Conservation (phyloP, 2,888 invertebrate species). For the Drosophila maculinotata region DNA sequence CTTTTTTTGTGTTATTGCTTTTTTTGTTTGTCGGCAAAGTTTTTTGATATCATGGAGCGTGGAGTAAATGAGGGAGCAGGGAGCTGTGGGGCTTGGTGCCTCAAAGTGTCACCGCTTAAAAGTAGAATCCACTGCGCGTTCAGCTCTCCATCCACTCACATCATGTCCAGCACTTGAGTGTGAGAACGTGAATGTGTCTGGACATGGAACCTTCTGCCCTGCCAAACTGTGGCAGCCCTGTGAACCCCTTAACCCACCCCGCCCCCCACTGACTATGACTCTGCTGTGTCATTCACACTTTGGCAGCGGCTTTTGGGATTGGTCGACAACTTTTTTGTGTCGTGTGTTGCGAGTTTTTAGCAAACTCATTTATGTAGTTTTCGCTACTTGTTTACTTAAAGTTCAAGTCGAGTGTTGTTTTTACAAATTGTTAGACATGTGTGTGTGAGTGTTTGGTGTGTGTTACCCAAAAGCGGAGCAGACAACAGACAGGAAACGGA, state of each 20-base stretch:
- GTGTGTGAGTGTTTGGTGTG: slow-evolving; percentile 21
- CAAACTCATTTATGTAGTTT: slow-evolving; percentile 80
- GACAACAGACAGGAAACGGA: slow-evolving; percentile 16
- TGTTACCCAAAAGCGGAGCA: slow-evolving; percentile 30
- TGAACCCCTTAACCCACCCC: too few relatives aligned
- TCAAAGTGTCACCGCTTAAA: slow-evolving; percentile 76
- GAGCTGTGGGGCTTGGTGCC: slow-evolving; percentile 1
- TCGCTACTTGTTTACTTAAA: slow-evolving; percentile 79
- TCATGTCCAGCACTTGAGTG: slow-evolving; percentile 51
- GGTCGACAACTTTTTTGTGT: slow-evolving; percentile 24
- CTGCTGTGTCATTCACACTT: slow-evolving; percentile 76
- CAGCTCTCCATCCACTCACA: slow-evolving; percentile 2
- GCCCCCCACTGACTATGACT: slow-evolving; percentile 9
- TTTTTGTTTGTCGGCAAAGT: slow-evolving; percentile 71
- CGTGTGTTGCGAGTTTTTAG: slow-evolving; percentile 66
- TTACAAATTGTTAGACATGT: slow-evolving; percentile 76
- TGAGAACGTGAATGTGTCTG: slow-evolving; percentile 65
- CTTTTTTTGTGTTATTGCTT: slow-evolving; percentile 12
- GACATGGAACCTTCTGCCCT: slow-evolving; percentile 41
- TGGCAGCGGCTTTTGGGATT: slow-evolving; percentile 41
- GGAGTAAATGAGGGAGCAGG: slow-evolving; percentile 11
- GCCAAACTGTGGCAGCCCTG: too few relatives aligned
- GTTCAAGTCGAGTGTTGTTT: slow-evolving; percentile 79
- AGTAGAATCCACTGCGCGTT: slow-evolving; percentile 53
- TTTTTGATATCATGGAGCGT: slow-evolving; percentile 73